phyloP scores from a whole-genome alignment of 1,140 invertebrate species.

The Scaptomyza pallida region DNA sequence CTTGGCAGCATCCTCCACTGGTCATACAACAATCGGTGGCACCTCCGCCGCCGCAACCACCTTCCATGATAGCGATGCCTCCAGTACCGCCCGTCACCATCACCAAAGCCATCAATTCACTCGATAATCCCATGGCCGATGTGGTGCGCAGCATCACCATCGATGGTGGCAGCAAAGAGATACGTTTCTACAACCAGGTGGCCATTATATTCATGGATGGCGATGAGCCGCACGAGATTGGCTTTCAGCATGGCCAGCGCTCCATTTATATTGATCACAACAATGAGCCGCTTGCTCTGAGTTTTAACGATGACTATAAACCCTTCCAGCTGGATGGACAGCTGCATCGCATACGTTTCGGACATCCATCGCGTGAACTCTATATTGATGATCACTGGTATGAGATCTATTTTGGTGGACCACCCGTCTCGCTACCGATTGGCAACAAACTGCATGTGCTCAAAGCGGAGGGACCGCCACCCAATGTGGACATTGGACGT shows the following conservation, averaged over 20 bases:
- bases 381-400: conserved; percentile 94
- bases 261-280: conserved; percentile 89
- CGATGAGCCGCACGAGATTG: conserved; percentile 93
- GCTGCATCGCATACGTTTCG: conserved; percentile 92
- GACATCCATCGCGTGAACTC: conserved; percentile 95
- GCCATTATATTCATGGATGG: conserved; percentile 93
- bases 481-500: conserved; percentile 91
- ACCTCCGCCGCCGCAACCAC: conserved; percentile 71
- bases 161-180: conserved; percentile 91
- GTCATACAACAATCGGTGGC: conserved; percentile 48
- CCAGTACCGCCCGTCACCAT: conserved; percentile 52
- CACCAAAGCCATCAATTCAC: conserved; percentile 75
- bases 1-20: conserved; percentile 69
- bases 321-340: conserved; percentile 89
- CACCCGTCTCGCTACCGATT: conserved; percentile 92
- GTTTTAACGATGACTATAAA: conserved; percentile 90
- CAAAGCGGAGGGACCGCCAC: conserved; percentile 93
- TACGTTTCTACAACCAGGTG: conserved; percentile 93
- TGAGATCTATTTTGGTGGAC: conserved; percentile 96
- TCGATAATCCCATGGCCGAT: conserved; percentile 80
- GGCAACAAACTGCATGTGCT: conserved; percentile 90
- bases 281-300: conserved; percentile 87
- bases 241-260: conserved; percentile 90
- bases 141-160: conserved; percentile 90
- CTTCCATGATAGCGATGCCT: conserved; percentile 51